Evolutionary conservation across 2,797 vertebrate genomes (phyloP), one percentile per base, ranked within the genome.

Genomic region (Sitta carolinensis): DNA sequence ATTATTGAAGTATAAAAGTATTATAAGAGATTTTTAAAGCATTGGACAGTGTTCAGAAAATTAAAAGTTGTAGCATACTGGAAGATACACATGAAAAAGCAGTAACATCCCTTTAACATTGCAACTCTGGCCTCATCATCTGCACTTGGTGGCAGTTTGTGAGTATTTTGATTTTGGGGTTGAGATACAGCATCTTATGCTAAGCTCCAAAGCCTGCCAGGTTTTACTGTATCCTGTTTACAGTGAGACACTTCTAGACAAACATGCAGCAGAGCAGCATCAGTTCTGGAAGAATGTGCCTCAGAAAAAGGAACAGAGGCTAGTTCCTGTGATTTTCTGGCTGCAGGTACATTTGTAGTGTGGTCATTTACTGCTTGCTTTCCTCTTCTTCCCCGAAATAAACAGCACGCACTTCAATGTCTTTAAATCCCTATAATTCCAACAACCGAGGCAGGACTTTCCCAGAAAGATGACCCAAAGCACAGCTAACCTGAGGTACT

Each of bases 401-500:
- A 78, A 50, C 42, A 81, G 18, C 62, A 70, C 0, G 0, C 6
- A 6, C 13, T 67, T 81, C 1, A 2, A 0, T 43, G 16, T 27
- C 36, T 61, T 88, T 32, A 20, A 80, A 66, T 26, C 77, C 29
- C 43, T 43, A 4, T 4, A 26, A 3, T 42, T 78, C 69, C 29
- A 57, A 34, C 20, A 63, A 26, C 26, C 38, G 80, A 30, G 63
- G 25, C 54, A 83, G 51, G 51, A 34, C 26, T 14, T 73, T 69
- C 26, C 16, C 42, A 75, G 72, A 21, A 14, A 7, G 7, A 8
- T n/a, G 20, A 8, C 20, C 5, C 45, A 6, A 17, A 1, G 26
- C 4, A 2, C n/a, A 20, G 23, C 19, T 9, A 26, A 52, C n/a
- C 29, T 4, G 9, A 8, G 1, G 1, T 9, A 4, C 5, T 5